Conservation (phyloP, 1,140 invertebrate species). For the Procambarus clarkii region DNA sequence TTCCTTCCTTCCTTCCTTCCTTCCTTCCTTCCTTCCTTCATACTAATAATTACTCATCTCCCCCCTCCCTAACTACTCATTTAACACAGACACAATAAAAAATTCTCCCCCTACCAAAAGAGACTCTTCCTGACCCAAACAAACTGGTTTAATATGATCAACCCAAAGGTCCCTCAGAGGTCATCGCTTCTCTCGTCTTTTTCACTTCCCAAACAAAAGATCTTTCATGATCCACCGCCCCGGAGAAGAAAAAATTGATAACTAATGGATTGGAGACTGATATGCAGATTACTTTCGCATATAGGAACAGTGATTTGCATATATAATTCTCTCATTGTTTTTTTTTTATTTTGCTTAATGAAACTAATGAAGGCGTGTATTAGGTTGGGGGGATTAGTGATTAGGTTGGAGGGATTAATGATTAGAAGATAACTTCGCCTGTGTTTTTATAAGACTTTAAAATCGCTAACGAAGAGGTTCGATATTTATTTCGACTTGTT, state of each 20-base stretch:
- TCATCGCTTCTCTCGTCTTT: neutral
- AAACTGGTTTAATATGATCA: neutral
- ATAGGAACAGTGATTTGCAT: constrained; percentile 20
- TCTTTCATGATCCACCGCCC: neutral
- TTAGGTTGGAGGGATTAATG: too few relatives aligned
- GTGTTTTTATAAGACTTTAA: neutral
- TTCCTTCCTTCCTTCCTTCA: too few relatives aligned
- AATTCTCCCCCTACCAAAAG: too few relatives aligned
- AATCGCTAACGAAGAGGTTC: neutral
- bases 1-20: too few relatives aligned
- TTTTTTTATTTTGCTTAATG: constrained; percentile 1
- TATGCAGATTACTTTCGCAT: constrained; percentile 4
- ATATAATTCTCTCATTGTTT: neutral
- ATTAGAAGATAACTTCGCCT: neutral
- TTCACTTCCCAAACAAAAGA: neutral
- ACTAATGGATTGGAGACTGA: constrained; percentile 6
- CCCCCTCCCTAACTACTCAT: too few relatives aligned
- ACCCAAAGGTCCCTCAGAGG: neutral
- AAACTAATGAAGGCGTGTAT: neutral
- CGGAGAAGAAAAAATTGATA: neutral
- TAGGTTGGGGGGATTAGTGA: neutral
- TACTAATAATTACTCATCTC: too few relatives aligned
- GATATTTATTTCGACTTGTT: neutral
- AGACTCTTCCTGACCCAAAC: too few relatives aligned
- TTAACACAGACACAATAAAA: too few relatives aligned